Percentiles rank a stretch among this genome's conserved stretches.
phyloP scores from a whole-genome alignment of 1,140 invertebrate genomes.

The Camponotus vicinus region DNA sequence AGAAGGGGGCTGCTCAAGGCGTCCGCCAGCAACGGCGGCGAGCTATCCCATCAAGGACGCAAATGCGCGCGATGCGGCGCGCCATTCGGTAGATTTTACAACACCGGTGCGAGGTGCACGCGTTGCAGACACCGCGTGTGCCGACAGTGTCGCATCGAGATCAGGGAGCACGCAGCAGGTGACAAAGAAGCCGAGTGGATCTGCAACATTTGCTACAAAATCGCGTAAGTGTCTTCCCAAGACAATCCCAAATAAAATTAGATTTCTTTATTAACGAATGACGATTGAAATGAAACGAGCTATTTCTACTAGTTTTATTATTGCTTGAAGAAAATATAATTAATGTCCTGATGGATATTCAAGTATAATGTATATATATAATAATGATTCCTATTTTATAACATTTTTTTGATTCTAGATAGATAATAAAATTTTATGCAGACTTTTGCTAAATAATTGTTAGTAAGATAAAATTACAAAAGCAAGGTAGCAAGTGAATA shows the following conservation, averaged over 20 bases:
- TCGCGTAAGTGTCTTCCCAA: slow-evolving; percentile 88
- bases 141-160: slow-evolving; percentile 90
- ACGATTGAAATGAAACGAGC: not conserved
- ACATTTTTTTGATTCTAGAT: not conserved
- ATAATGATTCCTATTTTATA: slow-evolving; percentile 6
- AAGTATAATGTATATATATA: not conserved
- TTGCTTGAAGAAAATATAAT: not conserved
- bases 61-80: slow-evolving; percentile 90
- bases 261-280: not conserved
- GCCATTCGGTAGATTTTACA: slow-evolving; percentile 91
- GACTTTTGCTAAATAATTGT: not conserved
- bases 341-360: not conserved
- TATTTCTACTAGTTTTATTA: not conserved
- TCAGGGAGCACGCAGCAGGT: slow-evolving; percentile 77
- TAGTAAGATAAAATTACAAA: not conserved
- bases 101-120: slow-evolving; percentile 90
- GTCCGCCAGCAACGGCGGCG: slow-evolving; percentile 77
- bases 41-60: slow-evolving; percentile 86
- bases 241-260: too few relatives aligned
- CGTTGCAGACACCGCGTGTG: slow-evolving; percentile 91
- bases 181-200: slow-evolving; percentile 89
- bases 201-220: slow-evolving; percentile 91
- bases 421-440: not conserved
- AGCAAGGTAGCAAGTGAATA: not conserved
- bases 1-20: slow-evolving; percentile 87